phyloP scores from a whole-genome alignment of 2,888 invertebrate species.

The Drosophila testacea region DNA sequence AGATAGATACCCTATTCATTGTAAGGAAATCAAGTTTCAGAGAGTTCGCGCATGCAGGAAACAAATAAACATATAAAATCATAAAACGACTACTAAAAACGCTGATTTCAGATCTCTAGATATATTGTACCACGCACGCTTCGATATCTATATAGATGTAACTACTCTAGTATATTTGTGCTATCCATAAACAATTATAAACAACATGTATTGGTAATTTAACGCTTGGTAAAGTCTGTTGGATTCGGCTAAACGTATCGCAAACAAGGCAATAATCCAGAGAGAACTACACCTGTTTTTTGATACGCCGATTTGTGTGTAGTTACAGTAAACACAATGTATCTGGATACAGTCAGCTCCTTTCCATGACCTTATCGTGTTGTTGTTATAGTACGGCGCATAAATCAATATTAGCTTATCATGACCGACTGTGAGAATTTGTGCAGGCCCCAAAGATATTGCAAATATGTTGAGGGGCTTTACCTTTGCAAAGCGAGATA shows the following conservation, averaged over 20 bases:
- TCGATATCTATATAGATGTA: background rate
- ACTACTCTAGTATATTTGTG: constrained; percentile 8
- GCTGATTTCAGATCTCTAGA: constrained; percentile 55
- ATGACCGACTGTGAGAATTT: constrained; percentile 65
- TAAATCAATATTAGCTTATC: constrained; percentile 79
- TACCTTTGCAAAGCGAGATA: background rate
- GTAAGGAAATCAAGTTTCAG: background rate
- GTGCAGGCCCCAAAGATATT: constrained; percentile 51
- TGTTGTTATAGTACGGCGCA: constrained; percentile 28
- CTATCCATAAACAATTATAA: constrained; percentile 63
- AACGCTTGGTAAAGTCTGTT: constrained; percentile 45
- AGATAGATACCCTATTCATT: background rate
- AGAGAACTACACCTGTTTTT: constrained; percentile 35
- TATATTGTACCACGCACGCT: background rate
- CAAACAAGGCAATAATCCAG: constrained; percentile 51
- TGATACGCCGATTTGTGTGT: constrained; percentile 47
- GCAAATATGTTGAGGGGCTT: constrained; percentile 5
- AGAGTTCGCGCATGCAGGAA: constrained; percentile 26
- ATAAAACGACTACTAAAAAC: constrained; percentile 54
- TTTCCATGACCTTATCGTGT: constrained; percentile 13
- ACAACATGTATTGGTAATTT: constrained; percentile 68
- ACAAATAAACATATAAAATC: constrained; percentile 52
- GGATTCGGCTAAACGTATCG: constrained; percentile 24
- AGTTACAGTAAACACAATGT: constrained; percentile 34
- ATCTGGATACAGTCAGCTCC: background rate